phyloP scores from a whole-genome alignment of 2,888 invertebrate genomes.

The Mayetiola destructor region DNA sequence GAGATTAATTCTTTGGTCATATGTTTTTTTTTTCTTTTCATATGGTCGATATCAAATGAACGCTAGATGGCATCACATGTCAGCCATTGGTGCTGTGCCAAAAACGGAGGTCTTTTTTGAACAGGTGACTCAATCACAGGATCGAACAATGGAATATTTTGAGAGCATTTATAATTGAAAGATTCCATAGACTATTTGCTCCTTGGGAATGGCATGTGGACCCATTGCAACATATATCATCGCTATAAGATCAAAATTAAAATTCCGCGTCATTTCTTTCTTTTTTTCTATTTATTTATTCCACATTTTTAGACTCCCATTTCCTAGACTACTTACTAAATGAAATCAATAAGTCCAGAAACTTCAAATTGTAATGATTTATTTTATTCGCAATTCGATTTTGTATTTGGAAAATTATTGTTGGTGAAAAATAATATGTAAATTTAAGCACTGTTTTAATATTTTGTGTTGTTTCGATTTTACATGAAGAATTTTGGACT shows the following conservation, averaged over 20 bases:
- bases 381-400: too few relatives aligned
- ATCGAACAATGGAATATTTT: neutral
- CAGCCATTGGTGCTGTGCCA: neutral
- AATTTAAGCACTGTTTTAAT: neutral
- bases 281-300: too few relatives aligned
- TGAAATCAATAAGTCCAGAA: too few relatives aligned
- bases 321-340: neutral
- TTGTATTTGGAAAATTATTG: too few relatives aligned
- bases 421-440: neutral
- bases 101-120: conserved; percentile 1
- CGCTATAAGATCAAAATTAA: neutral
- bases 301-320: too few relatives aligned
- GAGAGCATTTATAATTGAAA: neutral
- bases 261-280: too few relatives aligned
- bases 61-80: neutral
- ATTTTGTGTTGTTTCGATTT: neutral
- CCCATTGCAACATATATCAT: neutral
- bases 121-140: neutral
- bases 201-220: neutral
- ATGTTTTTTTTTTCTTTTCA: too few relatives aligned
- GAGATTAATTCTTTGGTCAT: neutral
- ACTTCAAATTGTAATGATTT: too few relatives aligned
- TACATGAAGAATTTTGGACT: neutral
- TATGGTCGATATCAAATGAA: neutral
- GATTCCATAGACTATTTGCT: neutral